Percentiles rank a stretch among this genome's conserved stretches.
These are phyloP conservation scores for Epinotia demarniana DNA, from an alignment of 2,888 invertebrate species.

Conservation along the genomic window DNA sequence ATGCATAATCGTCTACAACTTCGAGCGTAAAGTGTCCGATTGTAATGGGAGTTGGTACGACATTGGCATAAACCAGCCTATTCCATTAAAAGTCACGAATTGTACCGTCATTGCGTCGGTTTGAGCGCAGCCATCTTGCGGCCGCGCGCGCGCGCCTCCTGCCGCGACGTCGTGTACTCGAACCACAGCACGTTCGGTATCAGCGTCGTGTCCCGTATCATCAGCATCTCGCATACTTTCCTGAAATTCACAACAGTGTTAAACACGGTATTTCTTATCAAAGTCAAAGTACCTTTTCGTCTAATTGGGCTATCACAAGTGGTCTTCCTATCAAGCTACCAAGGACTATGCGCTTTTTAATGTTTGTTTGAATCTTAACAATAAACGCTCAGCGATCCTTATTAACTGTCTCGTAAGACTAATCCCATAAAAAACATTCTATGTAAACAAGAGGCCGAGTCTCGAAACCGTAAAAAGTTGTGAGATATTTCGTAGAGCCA, in stretches of 20 bases:
- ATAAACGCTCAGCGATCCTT: not conserved
- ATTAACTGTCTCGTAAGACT: not conserved
- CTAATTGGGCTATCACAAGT: no score
- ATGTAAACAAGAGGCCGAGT: no score
- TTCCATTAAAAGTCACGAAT: no score
- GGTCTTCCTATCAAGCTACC: not conserved
- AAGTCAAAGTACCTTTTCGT: not conserved
- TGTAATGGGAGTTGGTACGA: no score
- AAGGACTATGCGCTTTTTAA: not conserved
- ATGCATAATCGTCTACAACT: no score
- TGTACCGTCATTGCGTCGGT: constrained; percentile 90
- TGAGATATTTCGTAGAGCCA: no score
- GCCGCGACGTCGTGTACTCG: constrained; percentile 94
- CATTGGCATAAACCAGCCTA: no score
- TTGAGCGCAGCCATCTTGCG: constrained; percentile 92
- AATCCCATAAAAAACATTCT: no score
- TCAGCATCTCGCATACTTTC: constrained; percentile 92
- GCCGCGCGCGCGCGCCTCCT: constrained; percentile 91
- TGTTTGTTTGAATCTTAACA: no score
- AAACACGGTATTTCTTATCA: not conserved
- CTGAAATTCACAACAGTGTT: constrained; percentile 77
- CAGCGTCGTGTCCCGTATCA: constrained; percentile 94
- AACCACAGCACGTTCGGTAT: constrained; percentile 98
- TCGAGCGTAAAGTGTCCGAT: no score
- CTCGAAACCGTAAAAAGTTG: no score